phyloP scores from a whole-genome alignment of 2,113 vertebrate genomes.

The Murina feae region DNA sequence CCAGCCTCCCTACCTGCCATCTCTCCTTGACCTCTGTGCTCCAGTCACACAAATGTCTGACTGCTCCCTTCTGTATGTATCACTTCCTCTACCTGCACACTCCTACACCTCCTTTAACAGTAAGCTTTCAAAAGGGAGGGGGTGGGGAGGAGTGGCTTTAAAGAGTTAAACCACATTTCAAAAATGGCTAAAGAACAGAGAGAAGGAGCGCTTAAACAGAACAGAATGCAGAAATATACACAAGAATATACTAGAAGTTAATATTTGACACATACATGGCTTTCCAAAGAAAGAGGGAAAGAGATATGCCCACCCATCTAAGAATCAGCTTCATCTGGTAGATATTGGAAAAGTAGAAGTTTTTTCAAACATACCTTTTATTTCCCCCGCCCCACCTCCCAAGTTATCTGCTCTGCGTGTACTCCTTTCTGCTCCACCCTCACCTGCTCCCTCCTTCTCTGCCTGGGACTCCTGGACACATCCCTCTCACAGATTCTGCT shows the following conservation, averaged over 20 bases:
- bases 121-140: not conserved
- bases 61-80: not conserved
- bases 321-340: not conserved
- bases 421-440: not conserved
- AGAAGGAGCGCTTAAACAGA: not conserved
- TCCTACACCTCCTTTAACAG: not conserved
- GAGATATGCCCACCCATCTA: not conserved
- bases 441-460: not conserved
- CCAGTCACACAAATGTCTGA: not conserved
- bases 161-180: not conserved
- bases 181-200: conserved; percentile 10
- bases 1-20: not conserved
- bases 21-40: not conserved
- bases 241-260: not conserved
- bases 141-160: not conserved
- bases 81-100: not conserved
- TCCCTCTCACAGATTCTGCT: not conserved
- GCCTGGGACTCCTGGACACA: not conserved
- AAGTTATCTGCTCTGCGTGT: not conserved
- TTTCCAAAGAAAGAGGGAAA: not conserved
- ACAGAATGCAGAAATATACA: not conserved
- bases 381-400: not conserved
- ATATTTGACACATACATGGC: not conserved
- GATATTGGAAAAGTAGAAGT: not conserved
- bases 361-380: not conserved